A percentile compares a stretch with the other conserved stretches of the same genome.
Evolutionary conservation across 2,888 invertebrate species (phyloP).

Genomic region (Agriopis aurantiaria): DNA sequence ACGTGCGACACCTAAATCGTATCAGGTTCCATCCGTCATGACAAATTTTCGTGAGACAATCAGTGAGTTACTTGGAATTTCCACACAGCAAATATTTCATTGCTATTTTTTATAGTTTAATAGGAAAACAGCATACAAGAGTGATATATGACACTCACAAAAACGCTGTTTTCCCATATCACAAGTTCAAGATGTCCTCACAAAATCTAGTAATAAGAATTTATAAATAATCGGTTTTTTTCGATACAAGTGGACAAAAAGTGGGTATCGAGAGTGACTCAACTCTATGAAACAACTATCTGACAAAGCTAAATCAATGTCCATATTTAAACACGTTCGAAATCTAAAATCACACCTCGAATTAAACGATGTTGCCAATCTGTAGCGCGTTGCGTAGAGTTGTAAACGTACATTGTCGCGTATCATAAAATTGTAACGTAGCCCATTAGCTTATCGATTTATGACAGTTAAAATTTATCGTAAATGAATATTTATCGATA

Average conservation of each 20-base stretch:
- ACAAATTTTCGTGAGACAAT: neutral
- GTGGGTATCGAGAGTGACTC: constrained; percentile 25
- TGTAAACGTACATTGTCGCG: constrained; percentile 47
- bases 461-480: constrained; percentile 63
- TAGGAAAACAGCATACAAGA: no score
- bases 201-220: neutral
- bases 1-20: no score
- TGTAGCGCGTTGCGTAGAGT: constrained; percentile 12
- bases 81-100: constrained; percentile 1
- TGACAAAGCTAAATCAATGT: constrained; percentile 21
- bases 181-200: neutral
- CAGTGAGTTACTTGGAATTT: constrained; percentile 16
- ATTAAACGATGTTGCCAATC: constrained; percentile 3
- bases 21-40: neutral
- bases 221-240: neutral
- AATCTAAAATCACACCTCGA: constrained; percentile 12
- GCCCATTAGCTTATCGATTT: constrained; percentile 64
- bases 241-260: neutral
- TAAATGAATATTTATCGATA: constrained; percentile 66
- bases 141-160: neutral
- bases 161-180: constrained; percentile 33
- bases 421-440: constrained; percentile 56
- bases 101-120: neutral
- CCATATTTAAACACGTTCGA: constrained; percentile 6
- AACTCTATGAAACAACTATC: constrained; percentile 14